Evolutionary conservation across 2,888 invertebrate species (phyloP).

Genomic region (Pedicia rivosa): DNA sequence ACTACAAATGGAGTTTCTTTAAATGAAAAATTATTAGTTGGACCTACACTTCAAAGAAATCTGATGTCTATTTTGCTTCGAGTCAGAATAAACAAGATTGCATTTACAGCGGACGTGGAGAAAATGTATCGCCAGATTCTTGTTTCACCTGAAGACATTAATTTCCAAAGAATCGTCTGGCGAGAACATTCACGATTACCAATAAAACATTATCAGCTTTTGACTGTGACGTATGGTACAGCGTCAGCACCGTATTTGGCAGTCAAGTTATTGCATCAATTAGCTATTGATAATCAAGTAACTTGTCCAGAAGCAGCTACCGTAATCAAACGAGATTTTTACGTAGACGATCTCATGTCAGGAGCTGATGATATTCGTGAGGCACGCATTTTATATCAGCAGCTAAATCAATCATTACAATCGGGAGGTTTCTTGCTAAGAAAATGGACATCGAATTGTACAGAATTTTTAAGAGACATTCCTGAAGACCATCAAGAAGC

Average conservation of each 20-base stretch:
- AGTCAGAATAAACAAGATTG: not conserved
- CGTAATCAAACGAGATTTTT: slow-evolving; percentile 11
- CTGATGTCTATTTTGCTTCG: not conserved
- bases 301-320: slow-evolving; percentile 8
- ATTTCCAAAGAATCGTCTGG: not conserved
- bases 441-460: too few species aligned
- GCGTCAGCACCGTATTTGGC: not conserved
- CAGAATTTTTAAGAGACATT: too few species aligned
- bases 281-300: slow-evolving; percentile 9
- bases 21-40: slow-evolving; percentile 7
- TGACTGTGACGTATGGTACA: not conserved
- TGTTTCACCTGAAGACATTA: too few species aligned
- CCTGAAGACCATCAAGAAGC: too few species aligned
- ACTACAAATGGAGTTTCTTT: slow-evolving; percentile 3
- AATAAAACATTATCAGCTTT: not conserved
- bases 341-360: slow-evolving; percentile 12
- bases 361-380: slow-evolving; percentile 8
- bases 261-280: not conserved
- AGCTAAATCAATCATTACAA: slow-evolving; percentile 10
- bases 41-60: slow-evolving; percentile 5
- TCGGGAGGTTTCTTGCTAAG: slow-evolving; percentile 1
- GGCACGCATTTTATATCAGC: slow-evolving; percentile 9
- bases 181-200: not conserved
- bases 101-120: slow-evolving; percentile 8
- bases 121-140: slow-evolving; percentile 8